Base-by-base conservation (phyloP, 2,888 invertebrate species). In the Diarsia dahlii region DNA sequence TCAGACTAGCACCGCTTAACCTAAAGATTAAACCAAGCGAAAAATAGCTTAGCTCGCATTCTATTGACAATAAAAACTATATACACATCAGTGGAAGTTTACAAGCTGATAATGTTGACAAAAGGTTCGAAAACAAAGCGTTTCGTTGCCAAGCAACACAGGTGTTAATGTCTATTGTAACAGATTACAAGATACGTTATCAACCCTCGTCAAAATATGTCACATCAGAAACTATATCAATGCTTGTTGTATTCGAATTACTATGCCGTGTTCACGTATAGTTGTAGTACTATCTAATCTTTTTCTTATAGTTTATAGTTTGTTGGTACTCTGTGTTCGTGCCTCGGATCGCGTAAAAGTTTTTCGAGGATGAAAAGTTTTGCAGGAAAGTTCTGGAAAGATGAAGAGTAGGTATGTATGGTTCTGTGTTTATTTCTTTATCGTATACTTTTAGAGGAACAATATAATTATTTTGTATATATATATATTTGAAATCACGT, bases 111-210 rank as follows among this genome's bases (percentile, higher is more conserved):
- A 63, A 15, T 45, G 15, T 8, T 45, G 45, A 23, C 63, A n/a
- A 63, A 45, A 45, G 34, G 8, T 23, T 15, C n/a, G 13, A 63
- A 63, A 15, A 63, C n/a, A 63, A 63, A 63, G 45, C 63, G 1
- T 63, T 20, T 23, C 15, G 82, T 81, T 76, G 50, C 82, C 34
- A 64, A 81, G 72, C 52, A 77, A 80, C 68, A 56, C 69, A 66
- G 64, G 20, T 65, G 65, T 56, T 72, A 39, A 54, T 71, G 67
- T 80, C 82, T 77, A 60, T 39, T 64, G 64, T 39, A 81, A 68
- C 52, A 54, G 58, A 77, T 80, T 81, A 77, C 58, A 54, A 52
- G 81, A 81, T 80, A 68, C 23, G 68, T 72, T 82, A 80, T 80
- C 80, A 67, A 46, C 39, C 67, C 81, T 66, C 58, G 45, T 81